A percentile compares a stretch with the other conserved stretches of the same genome.
These are phyloP conservation scores for Calliphora vomitoria DNA, from an alignment of 2,888 invertebrate species.

Conservation along the genomic window DNA sequence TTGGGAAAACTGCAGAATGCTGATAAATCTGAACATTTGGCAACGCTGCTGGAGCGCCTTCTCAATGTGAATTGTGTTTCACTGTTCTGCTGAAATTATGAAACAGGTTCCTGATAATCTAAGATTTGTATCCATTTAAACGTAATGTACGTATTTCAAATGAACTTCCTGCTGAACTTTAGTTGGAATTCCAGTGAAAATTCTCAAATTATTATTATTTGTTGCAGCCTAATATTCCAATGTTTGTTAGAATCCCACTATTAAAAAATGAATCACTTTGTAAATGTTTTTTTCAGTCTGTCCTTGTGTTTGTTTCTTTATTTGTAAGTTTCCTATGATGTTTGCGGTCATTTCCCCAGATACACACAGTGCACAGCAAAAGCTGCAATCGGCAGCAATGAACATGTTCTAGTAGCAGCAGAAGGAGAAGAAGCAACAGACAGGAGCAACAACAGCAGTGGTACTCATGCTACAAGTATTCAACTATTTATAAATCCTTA, in stretches of 20 bases:
- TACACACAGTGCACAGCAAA: conserved; percentile 23
- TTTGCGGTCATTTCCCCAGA: conserved; percentile 72
- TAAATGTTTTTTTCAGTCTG: conserved; percentile 20
- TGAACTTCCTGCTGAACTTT: no score
- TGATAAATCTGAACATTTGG: no score
- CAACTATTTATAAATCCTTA: conserved; percentile 43
- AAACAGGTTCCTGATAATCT: no score
- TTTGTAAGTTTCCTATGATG: conserved; percentile 64
- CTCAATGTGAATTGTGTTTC: no score
- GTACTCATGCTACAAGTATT: conserved; percentile 9
- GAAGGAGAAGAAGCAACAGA: conserved; percentile 1
- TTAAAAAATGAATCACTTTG: conserved; percentile 27
- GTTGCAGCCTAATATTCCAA: no score
- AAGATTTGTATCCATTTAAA: no score
- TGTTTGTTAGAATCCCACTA: neutral
- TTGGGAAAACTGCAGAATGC: no score
- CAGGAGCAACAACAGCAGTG: conserved; percentile 11
- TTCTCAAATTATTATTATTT: no score
- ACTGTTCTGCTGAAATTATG: no score
- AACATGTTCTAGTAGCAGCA: neutral
- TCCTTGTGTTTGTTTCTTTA: conserved; percentile 36
- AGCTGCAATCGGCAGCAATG: neutral
- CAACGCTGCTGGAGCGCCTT: no score
- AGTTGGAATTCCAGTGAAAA: no score
- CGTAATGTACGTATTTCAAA: no score